Base-by-base conservation (phyloP, 2,888 invertebrate species). In the Palloptera scutellata region DNA sequence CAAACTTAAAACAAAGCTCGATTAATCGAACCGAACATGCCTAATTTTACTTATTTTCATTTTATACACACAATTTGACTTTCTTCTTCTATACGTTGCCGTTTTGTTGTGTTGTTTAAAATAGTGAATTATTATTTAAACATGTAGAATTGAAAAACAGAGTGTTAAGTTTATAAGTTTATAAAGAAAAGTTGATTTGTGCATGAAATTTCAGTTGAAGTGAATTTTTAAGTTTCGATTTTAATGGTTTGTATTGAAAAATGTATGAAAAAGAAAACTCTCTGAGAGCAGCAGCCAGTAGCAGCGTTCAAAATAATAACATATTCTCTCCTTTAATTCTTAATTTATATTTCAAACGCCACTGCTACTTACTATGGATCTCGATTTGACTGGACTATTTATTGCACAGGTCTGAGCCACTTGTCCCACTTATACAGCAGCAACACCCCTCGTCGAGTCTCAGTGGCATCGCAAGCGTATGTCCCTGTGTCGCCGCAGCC, bases 391-490 rank as follows among this genome's bases (percentile, higher is more conserved):
- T 30, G 30, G 2, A 48, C n/a, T n/a, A n/a, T n/a, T n/a, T n/a
- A 41, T 30, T 11, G n/a, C 62, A 45, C 43, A 85, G 85, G 81
- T 83, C 85, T 80, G 85, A 85, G 79, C 83, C 84, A 81, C 80
- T 84, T 84, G 83, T 84, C 84, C 79, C 85, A 80, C 81, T 82
- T 81, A 76, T 84, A 82, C 85, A 83, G 77, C 84, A 84, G 77
- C 84, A 84, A 72, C 83, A 85, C 81, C 78, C 83, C 79, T 79
- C 83, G 81, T 81, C 84, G 80, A 84, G 83, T 84, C 79, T 84
- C 84, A 83, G 83, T 84, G 83, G 85, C 79, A 78, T 84, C 85
- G 75, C 85, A 84, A 80, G 82, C 79, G 76, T 85, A 78, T 85
- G 85, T 78, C 84, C 84, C 79, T 85, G 84, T 74, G 71, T 83